phyloP scores from a whole-genome alignment of 2,797 vertebrate genomes.

The Hydrolagus colliei region DNA sequence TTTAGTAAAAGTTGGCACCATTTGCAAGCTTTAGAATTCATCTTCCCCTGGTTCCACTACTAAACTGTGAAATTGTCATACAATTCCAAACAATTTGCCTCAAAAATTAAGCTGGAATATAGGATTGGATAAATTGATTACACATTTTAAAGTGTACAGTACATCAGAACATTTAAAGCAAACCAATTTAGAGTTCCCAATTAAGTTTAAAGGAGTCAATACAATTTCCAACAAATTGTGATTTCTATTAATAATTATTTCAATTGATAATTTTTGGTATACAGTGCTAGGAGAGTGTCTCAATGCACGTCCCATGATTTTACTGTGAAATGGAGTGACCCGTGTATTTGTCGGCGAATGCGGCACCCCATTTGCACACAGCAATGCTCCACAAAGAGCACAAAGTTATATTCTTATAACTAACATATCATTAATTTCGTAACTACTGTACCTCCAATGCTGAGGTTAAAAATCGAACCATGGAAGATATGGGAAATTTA shows the following conservation, averaged over 20 bases:
- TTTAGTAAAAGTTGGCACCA: background rate
- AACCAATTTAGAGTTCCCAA: background rate
- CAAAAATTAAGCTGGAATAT: background rate
- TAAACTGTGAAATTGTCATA: background rate
- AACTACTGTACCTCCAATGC: background rate
- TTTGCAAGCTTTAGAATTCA: background rate
- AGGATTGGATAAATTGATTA: constrained; percentile 10
- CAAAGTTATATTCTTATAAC: too few species aligned
- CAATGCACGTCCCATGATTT: too few species aligned
- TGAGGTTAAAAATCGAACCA: constrained; percentile 4
- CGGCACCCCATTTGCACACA: too few species aligned
- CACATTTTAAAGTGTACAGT: constrained; percentile 18
- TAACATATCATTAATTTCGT: background rate
- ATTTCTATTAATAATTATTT: background rate
- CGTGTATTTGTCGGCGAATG: too few species aligned
- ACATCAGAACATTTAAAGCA: constrained; percentile 22
- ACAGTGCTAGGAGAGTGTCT: too few species aligned
- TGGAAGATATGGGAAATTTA: background rate
- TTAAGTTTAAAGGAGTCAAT: background rate
- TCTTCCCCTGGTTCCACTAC: constrained; percentile 5
- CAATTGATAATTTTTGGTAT: too few species aligned
- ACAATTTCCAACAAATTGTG: background rate
- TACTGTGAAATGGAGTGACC: too few species aligned
- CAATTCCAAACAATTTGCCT: background rate
- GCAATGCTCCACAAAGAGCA: too few species aligned